Evolutionary conservation across 1,140 invertebrate genomes (phyloP).

Genomic region (Eupeodes corollae): DNA sequence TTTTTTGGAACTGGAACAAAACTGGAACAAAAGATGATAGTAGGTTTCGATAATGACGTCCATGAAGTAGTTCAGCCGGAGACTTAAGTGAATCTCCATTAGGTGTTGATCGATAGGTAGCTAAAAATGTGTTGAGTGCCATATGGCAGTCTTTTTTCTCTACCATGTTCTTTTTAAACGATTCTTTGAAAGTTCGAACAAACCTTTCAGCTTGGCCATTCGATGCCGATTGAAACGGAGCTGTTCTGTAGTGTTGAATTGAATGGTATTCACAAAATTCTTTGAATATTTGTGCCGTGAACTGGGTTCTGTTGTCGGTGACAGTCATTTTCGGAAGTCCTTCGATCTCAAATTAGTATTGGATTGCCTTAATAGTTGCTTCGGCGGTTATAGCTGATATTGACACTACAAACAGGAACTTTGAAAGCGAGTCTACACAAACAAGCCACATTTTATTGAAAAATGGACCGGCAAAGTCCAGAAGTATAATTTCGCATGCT

Average conservation of each 20-base stretch:
- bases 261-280: constrained; percentile 6
- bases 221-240: constrained; percentile 16
- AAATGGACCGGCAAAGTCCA: constrained; percentile 5
- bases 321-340: constrained; percentile 18
- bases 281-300: constrained; percentile 7
- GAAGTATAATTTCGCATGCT: constrained; percentile 6
- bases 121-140: constrained; percentile 3
- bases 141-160: no score
- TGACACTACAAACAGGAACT: constrained; percentile 8
- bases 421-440: constrained; percentile 9
- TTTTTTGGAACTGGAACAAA: no score
- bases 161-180: constrained; percentile 1
- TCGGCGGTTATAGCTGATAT: constrained; percentile 8
- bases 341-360: constrained; percentile 14
- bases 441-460: constrained; percentile 9
- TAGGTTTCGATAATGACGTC: constrained; percentile 4
- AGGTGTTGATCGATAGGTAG: constrained; percentile 4
- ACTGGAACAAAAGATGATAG: no score
- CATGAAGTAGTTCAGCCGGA: constrained; percentile 2
- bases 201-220: constrained; percentile 27
- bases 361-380: constrained; percentile 6
- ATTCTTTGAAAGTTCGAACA: constrained; percentile 5
- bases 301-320: constrained; percentile 18
- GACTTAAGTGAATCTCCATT: constrained; percentile 1
- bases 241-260: constrained; percentile 13